These are phyloP conservation scores for Acrocera orbiculus DNA, from an alignment of 2,888 invertebrate species.

Conservation along the genomic window DNA sequence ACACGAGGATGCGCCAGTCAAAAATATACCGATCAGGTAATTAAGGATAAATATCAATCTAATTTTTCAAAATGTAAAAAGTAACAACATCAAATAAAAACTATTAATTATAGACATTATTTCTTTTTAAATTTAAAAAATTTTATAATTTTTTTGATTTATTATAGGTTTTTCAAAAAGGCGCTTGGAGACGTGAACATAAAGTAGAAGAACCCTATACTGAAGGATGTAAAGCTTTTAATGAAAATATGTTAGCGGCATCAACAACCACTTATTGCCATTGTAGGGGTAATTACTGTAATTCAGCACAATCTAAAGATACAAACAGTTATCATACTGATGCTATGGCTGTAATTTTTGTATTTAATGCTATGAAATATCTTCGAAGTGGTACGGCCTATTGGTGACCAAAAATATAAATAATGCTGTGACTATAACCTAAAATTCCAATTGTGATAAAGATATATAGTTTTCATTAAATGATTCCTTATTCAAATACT, in stretches of 20 bases:
- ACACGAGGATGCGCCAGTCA: conserved; percentile 58
- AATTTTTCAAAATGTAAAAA: too few relatives aligned
- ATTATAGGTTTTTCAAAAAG: conserved; percentile 37
- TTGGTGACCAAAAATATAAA: too few relatives aligned
- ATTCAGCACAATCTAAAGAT: conserved; percentile 34
- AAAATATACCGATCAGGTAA: conserved; percentile 37
- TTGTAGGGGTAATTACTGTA: conserved; percentile 57
- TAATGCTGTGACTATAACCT: too few relatives aligned
- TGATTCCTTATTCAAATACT: too few relatives aligned
- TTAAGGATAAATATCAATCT: too few relatives aligned
- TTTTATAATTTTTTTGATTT: conserved; percentile 2
- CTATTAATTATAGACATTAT: neutral
- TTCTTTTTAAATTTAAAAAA: neutral
- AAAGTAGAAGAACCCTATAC: conserved; percentile 51
- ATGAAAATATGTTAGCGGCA: conserved; percentile 38
- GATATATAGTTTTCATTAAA: too few relatives aligned
- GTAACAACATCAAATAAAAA: too few relatives aligned
- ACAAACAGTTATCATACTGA: conserved; percentile 36
- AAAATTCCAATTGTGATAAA: too few relatives aligned
- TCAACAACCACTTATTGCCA: conserved; percentile 43
- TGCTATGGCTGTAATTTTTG: conserved; percentile 43
- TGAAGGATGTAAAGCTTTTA: conserved; percentile 48
- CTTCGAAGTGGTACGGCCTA: conserved; percentile 33
- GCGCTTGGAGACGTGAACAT: conserved; percentile 46
- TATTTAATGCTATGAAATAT: conserved; percentile 43